Evolutionary conservation across 2,888 invertebrate genomes (phyloP).

Genomic region (Dasysyrphus albostriatus): DNA sequence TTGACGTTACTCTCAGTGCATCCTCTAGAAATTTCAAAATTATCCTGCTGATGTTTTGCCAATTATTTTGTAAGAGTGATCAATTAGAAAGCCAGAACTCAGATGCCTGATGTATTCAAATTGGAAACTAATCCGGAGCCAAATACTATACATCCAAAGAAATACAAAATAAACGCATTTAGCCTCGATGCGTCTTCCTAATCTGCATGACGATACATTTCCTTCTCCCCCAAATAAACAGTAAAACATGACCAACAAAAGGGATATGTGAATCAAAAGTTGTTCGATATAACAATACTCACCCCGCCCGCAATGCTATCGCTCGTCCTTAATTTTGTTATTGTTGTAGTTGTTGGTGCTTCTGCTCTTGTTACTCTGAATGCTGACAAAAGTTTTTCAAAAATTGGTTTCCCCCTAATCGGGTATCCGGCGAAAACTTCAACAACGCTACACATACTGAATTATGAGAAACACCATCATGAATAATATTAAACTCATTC

Average conservation of each 20-base stretch:
- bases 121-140: slow-evolving; percentile 1
- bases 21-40: not conserved
- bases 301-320: not conserved
- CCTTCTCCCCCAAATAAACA: not conserved
- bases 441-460: slow-evolving; percentile 56
- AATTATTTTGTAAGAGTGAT: slow-evolving; percentile 22
- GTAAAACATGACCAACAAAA: slow-evolving; percentile 18
- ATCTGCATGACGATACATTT: slow-evolving; percentile 2
- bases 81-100: slow-evolving; percentile 10
- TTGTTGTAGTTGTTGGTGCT: not conserved
- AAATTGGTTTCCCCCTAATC: slow-evolving; percentile 41
- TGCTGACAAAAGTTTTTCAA: slow-evolving; percentile 46
- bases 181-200: slow-evolving; percentile 10
- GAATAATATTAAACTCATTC: slow-evolving; percentile 64
- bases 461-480: slow-evolving; percentile 56
- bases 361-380: slow-evolving; percentile 9
- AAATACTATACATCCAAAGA: not conserved
- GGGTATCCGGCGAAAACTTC: slow-evolving; percentile 48
- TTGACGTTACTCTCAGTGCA: not conserved
- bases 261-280: slow-evolving; percentile 1
- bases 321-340: not conserved
- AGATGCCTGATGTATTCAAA: slow-evolving; percentile 8
- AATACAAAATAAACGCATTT: slow-evolving; percentile 24
- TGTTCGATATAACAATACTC: not conserved
- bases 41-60: slow-evolving; percentile 3